These are phyloP conservation scores for Poicephalus meyeri DNA, from an alignment of 2,113 vertebrate species.

Conservation along the genomic window DNA sequence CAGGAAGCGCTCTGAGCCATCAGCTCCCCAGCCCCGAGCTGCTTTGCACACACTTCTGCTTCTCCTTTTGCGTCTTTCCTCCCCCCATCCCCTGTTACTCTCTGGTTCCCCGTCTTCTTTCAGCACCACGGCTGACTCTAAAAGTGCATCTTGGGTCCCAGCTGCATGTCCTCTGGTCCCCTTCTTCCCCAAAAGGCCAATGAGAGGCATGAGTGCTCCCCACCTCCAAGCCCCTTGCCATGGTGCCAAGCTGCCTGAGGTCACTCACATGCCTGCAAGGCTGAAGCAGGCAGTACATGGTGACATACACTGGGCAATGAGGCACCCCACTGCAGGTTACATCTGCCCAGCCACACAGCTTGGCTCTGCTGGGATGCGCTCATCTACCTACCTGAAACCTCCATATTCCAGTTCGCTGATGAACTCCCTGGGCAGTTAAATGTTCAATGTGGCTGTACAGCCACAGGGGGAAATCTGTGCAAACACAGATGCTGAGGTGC, in stretches of 20 bases:
- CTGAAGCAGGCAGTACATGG: not conserved
- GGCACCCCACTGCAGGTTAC: not conserved
- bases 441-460: not conserved
- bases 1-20: slow-evolving; percentile 63
- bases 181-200: not conserved
- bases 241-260: not conserved
- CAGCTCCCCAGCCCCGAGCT: slow-evolving; percentile 33
- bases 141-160: not conserved
- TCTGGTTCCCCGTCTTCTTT: not conserved
- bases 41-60: slow-evolving; percentile 72
- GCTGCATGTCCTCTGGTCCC: rapidly evolving
- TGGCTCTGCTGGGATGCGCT: not conserved
- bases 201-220: not conserved
- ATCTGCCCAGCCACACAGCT: not conserved
- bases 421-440: not conserved
- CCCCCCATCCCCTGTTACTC: slow-evolving; percentile 3
- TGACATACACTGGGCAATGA: rapidly evolving
- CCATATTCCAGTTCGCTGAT: rapidly evolving
- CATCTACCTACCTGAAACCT: not conserved
- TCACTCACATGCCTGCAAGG: not conserved
- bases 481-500: not conserved
- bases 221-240: not conserved
- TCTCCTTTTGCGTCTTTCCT: slow-evolving; percentile 58
- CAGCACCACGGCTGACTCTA: not conserved
- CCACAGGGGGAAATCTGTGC: not conserved